phyloP scores from a whole-genome alignment of 2,888 invertebrate genomes.

The Hypercompe scribonia region DNA sequence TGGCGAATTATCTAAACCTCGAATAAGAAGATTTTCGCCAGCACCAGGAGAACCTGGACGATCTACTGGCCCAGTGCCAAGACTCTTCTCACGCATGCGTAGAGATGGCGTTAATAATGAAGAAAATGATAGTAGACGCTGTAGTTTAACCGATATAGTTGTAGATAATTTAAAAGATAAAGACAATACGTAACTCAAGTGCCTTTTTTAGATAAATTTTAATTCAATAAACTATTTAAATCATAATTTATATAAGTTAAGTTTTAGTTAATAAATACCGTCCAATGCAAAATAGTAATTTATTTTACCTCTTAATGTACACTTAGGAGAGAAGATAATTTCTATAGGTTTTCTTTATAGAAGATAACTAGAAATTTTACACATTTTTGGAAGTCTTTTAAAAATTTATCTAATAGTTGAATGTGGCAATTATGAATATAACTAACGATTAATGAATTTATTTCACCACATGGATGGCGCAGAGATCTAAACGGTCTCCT shows the following conservation, averaged over 20 bases:
- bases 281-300: conserved; percentile 59
- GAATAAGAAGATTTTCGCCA: conserved; percentile 77
- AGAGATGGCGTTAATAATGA: conserved; percentile 74
- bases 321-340: not conserved
- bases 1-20: conserved; percentile 66
- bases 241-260: conserved; percentile 53
- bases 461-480: no score
- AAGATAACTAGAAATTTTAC: no score
- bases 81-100: conserved; percentile 78
- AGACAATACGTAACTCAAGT: conserved; percentile 69
- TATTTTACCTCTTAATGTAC: conserved; percentile 23
- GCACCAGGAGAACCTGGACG: conserved; percentile 73
- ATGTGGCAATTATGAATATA: no score
- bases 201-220: conserved; percentile 67
- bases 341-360: not conserved
- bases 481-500: no score
- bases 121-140: conserved; percentile 72
- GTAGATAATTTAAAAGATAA: conserved; percentile 83
- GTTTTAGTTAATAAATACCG: conserved; percentile 58
- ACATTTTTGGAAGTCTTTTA: no score
- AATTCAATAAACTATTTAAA: conserved; percentile 54
- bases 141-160: conserved; percentile 82
- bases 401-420: no score
- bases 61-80: conserved; percentile 76
- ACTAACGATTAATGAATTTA: no score